phyloP scores from a whole-genome alignment of 2,797 vertebrate genomes.

The Chanos chanos region DNA sequence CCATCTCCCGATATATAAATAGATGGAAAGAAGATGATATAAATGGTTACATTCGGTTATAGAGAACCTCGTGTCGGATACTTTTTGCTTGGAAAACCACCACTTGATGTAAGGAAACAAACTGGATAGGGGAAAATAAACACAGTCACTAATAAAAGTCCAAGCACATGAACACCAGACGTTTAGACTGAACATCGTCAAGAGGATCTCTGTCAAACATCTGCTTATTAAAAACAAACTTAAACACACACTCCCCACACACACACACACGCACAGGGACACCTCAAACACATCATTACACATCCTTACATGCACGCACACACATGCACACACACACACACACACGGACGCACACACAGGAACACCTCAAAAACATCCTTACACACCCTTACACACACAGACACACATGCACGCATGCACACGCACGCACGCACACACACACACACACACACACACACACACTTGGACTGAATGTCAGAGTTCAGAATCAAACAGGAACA shows the following conservation, averaged over 20 bases:
- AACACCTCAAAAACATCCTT: too few species aligned
- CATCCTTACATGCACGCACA: constrained; percentile 3
- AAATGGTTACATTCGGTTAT: too few species aligned
- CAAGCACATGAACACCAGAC: background rate
- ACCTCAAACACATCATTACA: constrained; percentile 3
- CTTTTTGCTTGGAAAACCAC: too few species aligned
- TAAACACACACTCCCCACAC: constrained; percentile 1
- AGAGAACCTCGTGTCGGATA: too few species aligned
- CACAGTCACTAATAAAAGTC: background rate
- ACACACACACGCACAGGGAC: constrained; percentile 3
- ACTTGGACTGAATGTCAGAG: background rate
- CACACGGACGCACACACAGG: constrained; percentile 27
- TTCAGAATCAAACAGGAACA: constrained; percentile 56
- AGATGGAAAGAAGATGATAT: too few species aligned
- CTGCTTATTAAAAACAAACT: background rate
- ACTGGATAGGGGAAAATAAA: constrained; percentile 14
- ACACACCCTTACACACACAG: constrained; percentile 31
- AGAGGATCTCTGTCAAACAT: constrained; percentile 5
- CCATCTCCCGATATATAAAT: too few species aligned
- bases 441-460: constrained; percentile 5
- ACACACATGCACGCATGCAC: constrained; percentile 8
- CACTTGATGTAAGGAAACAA: too few species aligned
- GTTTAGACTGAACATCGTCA: background rate
- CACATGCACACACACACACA: constrained; percentile 2
- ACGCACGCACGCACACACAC: constrained; percentile 16